phyloP scores from a whole-genome alignment of 1,140 invertebrate genomes.

The Drosophila subobscura region DNA sequence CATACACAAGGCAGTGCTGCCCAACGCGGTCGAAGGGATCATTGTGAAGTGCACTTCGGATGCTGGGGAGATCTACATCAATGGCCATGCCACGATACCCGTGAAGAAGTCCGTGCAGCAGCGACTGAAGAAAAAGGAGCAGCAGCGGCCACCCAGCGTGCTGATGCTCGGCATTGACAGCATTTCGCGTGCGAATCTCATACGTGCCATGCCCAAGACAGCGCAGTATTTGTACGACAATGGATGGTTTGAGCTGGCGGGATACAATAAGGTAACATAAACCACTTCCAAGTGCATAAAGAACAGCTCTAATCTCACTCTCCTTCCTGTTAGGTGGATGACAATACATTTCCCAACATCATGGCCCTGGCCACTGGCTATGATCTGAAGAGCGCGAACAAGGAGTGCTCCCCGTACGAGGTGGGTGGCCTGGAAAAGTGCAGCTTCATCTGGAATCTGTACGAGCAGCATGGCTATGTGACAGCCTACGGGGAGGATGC shows the following conservation, averaged over 20 bases:
- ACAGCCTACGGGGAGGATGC: constrained; percentile 93
- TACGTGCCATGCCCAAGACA: constrained; percentile 90
- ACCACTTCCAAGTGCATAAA: not conserved
- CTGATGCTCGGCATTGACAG: constrained; percentile 92
- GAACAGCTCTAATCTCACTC: not conserved
- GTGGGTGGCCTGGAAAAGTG: constrained; percentile 86
- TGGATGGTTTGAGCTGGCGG: constrained; percentile 84
- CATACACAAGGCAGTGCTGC: constrained; percentile 66
- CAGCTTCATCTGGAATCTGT: constrained; percentile 92
- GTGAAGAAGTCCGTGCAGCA: constrained; percentile 55
- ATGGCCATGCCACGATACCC: constrained; percentile 74
- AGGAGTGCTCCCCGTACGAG: constrained; percentile 84
- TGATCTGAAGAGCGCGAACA: constrained; percentile 83
- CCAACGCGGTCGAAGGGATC: constrained; percentile 84
- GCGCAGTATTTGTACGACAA: constrained; percentile 86
- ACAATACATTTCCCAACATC: constrained; percentile 93
- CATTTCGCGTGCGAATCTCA: constrained; percentile 90
- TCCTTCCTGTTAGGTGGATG: constrained; percentile 85
- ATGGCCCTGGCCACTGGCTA: constrained; percentile 90
- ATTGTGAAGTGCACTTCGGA: constrained; percentile 83
- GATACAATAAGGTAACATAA: constrained; percentile 84
- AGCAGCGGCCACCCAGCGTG: constrained; percentile 83
- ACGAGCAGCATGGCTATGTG: constrained; percentile 88
- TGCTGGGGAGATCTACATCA: constrained; percentile 70
- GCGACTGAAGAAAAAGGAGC: constrained; percentile 31